A percentile compares a stretch with the other conserved stretches of the same genome.
Conservation (phyloP, 2,888 invertebrate genomes). For the Silvanus unidentatus region DNA sequence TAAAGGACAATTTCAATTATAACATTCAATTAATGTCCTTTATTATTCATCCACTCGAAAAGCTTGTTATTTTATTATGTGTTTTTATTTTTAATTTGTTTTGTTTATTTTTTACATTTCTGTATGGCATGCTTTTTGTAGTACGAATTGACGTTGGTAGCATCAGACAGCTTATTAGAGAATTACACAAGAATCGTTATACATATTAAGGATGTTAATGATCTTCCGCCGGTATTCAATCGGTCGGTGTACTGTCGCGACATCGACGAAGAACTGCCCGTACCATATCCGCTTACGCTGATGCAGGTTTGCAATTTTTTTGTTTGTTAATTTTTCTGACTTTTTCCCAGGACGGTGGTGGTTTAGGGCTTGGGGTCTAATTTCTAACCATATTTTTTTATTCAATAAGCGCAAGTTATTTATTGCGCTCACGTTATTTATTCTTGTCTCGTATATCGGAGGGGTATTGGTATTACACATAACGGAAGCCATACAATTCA, state of each 20-base stretch:
- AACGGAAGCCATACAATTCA: too few relatives aligned
- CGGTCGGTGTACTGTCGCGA: constrained; percentile 65
- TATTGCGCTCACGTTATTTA: too few relatives aligned
- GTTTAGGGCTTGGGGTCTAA: too few relatives aligned
- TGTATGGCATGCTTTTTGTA: constrained; percentile 51
- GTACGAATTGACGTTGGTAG: constrained; percentile 85
- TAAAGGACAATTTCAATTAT: neutral
- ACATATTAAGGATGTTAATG: constrained; percentile 80
- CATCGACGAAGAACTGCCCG: constrained; percentile 68
- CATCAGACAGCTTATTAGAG: constrained; percentile 86
- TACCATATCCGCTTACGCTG: constrained; percentile 63
- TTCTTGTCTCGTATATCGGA: too few relatives aligned
- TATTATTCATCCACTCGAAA: neutral
- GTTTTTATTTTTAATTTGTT: constrained; percentile 16
- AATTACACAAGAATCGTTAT: constrained; percentile 79
- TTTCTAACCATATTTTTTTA: too few relatives aligned
- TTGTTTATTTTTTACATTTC: constrained; percentile 27
- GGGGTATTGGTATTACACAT: too few relatives aligned
- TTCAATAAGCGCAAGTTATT: too few relatives aligned
- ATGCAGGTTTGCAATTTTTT: constrained; percentile 58
- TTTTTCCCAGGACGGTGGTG: too few relatives aligned
- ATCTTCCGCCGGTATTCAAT: constrained; percentile 78
- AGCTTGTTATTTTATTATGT: constrained; percentile 12
- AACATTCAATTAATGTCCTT: constrained; percentile 1
- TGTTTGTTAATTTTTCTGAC: neutral